Evolutionary conservation across 2,113 vertebrate genomes (phyloP), one percentile per base, ranked within the genome.

Genomic region (Macaca mulatta): DNA sequence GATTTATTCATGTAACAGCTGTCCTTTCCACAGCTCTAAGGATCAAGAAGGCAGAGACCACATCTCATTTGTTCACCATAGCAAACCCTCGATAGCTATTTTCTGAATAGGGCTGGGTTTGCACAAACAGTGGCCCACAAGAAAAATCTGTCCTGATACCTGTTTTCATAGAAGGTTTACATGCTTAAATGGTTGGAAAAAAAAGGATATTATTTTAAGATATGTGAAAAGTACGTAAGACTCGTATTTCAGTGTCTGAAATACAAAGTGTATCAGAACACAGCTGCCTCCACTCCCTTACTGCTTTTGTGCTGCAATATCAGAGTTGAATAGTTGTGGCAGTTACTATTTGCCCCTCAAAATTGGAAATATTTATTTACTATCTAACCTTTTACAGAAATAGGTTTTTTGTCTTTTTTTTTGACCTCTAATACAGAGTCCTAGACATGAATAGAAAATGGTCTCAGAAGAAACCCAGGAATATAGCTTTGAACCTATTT

Each of bases 291-390:
- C 8, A 11, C 2, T 27, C 3, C 4, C 6, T 45, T 50, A 50
- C 7, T 11, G 48, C 7, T 27, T 57, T 23, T 2, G 1, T 0
- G 30, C 0, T 27, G 13, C 0, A 0, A 0, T 0, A 17, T 43
- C 17, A 20, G 30, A 12, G 22, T 2, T 16, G 14, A 27, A 3
- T 3, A 17, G 6, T 3, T 35, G 13, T 6, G 2, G 20, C 3
- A 35, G 8, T 64, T 5, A 48, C 0, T 2, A 12, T 3, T 17
- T 35, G 59, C 30, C 35, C n/a, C 1, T 0, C 7, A 13, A 38
- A 35, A 0, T 9, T 4, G 8, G 23, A 87, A 22, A 38, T 50
- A 50, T 50, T 50, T 14, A 25, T 8, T 35, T 3, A 45, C 38
- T 35, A 3, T 38, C 10, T 5, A 45, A 14, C 30, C 6, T 13